phyloP scores from a whole-genome alignment of 2,888 invertebrate species.

The Zhuqinia jingwanae region DNA sequence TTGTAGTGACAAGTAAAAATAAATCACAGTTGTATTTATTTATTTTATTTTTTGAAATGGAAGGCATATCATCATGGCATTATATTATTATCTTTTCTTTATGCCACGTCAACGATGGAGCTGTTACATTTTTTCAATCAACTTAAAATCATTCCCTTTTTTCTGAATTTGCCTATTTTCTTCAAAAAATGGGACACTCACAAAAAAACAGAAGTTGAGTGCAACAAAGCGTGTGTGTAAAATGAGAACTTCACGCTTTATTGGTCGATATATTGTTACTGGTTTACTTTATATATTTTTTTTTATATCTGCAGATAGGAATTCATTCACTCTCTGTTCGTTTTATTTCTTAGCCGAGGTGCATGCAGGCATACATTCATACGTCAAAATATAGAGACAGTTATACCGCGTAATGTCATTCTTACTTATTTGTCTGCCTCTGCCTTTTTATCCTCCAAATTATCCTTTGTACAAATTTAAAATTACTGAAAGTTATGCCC shows the following conservation, averaged over 20 bases:
- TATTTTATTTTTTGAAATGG: background rate
- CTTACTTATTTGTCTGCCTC: conserved; percentile 1
- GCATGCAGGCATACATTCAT: background rate
- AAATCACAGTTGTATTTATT: background rate
- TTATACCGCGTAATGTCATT: conserved; percentile 27
- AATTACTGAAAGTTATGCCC: conserved; percentile 37
- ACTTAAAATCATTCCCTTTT: conserved; percentile 22
- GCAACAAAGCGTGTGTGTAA: conserved; percentile 36
- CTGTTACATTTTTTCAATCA: conserved; percentile 43
- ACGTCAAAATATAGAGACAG: background rate
- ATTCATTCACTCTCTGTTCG: too few species aligned
- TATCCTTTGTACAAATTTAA: background rate
- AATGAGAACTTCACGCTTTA: conserved; percentile 65
- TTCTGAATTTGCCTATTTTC: conserved; percentile 38
- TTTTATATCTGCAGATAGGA: too few species aligned
- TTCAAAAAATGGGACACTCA: conserved; percentile 32
- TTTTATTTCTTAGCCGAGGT: too few species aligned
- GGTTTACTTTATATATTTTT: background rate
- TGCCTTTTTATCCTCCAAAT: background rate
- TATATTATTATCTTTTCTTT: background rate
- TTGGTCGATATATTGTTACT: conserved; percentile 30
- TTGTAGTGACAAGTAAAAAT: background rate
- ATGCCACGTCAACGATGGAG: conserved; percentile 15
- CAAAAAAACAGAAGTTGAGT: conserved; percentile 34
- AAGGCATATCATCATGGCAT: background rate